These are phyloP conservation scores for Sussaba pulchella DNA, from an alignment of 2,888 invertebrate species.

Conservation along the genomic window DNA sequence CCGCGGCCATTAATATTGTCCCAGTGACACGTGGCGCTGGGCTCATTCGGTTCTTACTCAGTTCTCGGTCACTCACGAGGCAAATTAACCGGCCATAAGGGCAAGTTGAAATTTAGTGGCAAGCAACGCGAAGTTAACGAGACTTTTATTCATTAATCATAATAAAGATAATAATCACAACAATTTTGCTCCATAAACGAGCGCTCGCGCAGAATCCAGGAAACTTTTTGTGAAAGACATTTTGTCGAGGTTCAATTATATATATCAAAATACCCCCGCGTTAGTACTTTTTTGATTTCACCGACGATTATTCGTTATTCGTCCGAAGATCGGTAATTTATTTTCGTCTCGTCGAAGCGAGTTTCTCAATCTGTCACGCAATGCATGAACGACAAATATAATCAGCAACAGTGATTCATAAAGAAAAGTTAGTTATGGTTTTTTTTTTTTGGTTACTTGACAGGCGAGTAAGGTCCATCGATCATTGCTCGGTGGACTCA, in stretches of 20 bases:
- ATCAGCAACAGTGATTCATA: not conserved
- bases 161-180: conserved; percentile 4
- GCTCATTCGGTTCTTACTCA: conserved; percentile 2
- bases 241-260: not conserved
- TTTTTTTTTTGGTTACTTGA: conserved; percentile 10
- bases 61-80: not conserved
- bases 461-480: conserved; percentile 42
- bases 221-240: conserved; percentile 4
- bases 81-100: not conserved
- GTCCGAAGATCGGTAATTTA: not conserved
- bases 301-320: not conserved
- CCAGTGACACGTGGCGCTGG: not conserved
- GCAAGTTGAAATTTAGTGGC: conserved; percentile 2
- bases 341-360: conserved; percentile 17
- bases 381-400: conserved; percentile 2
- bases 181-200: not conserved
- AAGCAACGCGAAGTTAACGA: not conserved
- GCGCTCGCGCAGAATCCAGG: not conserved
- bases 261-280: no score
- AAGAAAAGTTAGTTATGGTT: conserved; percentile 1
- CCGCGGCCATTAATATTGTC: conserved; percentile 28
- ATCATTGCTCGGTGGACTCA: conserved; percentile 39
- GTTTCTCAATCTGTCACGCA: not conserved
- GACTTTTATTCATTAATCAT: conserved; percentile 3
- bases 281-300: not conserved